phyloP scores from a whole-genome alignment of 2,113 vertebrate species.

The Mola mola region DNA sequence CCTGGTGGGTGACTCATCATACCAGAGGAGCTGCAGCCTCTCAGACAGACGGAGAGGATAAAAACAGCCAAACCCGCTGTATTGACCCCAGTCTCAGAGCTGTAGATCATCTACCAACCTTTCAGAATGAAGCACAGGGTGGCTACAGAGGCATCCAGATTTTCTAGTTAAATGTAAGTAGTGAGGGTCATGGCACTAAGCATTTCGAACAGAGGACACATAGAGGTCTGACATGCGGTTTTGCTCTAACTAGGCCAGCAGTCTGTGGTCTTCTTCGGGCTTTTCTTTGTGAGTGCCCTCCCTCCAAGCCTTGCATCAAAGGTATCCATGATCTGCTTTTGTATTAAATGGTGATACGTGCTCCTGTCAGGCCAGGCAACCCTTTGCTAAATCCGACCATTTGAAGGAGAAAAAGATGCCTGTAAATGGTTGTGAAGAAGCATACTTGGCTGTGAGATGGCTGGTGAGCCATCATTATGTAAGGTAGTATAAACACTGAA shows the following conservation, averaged over 20 bases:
- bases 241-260: conserved; percentile 36
- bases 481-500: conserved; percentile 55
- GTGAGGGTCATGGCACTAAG: conserved; percentile 49
- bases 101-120: conserved; percentile 57
- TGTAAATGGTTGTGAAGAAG: conserved; percentile 54
- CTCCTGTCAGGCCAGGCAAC: conserved; percentile 46
- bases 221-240: conserved; percentile 60
- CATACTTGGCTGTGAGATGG: conserved; percentile 44
- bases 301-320: conserved; percentile 40
- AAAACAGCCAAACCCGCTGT: conserved; percentile 65
- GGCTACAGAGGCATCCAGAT: conserved; percentile 54
- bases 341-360: conserved; percentile 47
- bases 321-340: conserved; percentile 63
- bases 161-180: conserved; percentile 57
- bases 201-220: conserved; percentile 54
- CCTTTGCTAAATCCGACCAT: conserved; percentile 50
- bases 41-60: conserved; percentile 61
- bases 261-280: conserved; percentile 51
- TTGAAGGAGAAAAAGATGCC: conserved; percentile 49
- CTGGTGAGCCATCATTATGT: conserved; percentile 67
- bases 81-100: conserved; percentile 63
- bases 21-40: conserved; percentile 56
- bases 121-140: conserved; percentile 39
- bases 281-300: conserved; percentile 43
- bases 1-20: conserved; percentile 61